Evolutionary conservation across 64 coral and sea anemone genomes (phyloP), one percentile per base, ranked within the genome.

Genomic region (Stylophora pistillata): DNA sequence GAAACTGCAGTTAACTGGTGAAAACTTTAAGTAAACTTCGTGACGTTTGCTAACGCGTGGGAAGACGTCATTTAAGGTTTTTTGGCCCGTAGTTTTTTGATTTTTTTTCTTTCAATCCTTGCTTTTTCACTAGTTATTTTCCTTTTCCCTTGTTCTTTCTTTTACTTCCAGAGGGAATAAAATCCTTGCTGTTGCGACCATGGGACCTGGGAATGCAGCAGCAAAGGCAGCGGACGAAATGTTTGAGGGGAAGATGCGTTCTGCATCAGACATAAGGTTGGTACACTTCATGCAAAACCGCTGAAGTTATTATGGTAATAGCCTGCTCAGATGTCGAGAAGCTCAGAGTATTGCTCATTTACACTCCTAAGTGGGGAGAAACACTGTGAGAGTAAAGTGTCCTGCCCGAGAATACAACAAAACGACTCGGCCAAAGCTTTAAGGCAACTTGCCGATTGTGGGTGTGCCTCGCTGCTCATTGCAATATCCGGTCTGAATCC

Each of bases 231-330:
- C 96, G 14, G 95, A 98, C 54, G 58, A 83, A 21, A 81, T 98
- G 30, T 98, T 92, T 89, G 93, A 98, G 58, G 93, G 93, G 0
- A 92, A 73, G 25, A 98, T 98, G 96, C 96, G 93, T n/a, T 86
- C 86, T 54, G 96, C 86, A 57, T 86, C 93, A 33, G 71, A 91
- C 15, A 95, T 98, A 32, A 91, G 89, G 96, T 98, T 74, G 30
- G 87, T 66, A 10, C 21, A 55, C 53, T 41, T 28, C 2, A 47
- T 3, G 37, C 37, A 47, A 47, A 47, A 47, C 7, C 7, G 37
- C 37, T 47, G 3, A 47, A 47, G 37, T 3, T 47, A 47, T 47
- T 47, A 47, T 47, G 37, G 37, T 47, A 47, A 47, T 47, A 47
- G 37, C 3, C 7, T 47, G 3, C 37, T 47, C 37, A 7, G 3